Evolutionary conservation across 2,113 vertebrate species (phyloP).

Genomic region (Dunckerocampus dactyliophorus): DNA sequence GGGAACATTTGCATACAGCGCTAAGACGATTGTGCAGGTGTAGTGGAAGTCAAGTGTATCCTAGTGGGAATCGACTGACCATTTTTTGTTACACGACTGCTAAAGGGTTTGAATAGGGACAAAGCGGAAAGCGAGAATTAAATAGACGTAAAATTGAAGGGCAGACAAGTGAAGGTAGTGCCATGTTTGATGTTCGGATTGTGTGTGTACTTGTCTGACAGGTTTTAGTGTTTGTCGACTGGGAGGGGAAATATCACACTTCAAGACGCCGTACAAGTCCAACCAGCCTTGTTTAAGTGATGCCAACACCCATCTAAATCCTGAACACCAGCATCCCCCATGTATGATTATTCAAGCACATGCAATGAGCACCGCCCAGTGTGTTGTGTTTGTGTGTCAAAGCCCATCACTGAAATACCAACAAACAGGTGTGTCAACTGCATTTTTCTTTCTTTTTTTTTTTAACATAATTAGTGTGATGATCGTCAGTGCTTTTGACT

Average conservation of each 20-base stretch:
- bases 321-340: conserved; percentile 34
- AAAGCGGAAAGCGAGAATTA: conserved; percentile 1
- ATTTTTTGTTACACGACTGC: neutral
- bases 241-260: conserved; percentile 33
- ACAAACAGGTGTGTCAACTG: too few relatives aligned
- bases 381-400: conserved; percentile 41
- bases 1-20: neutral
- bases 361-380: conserved; percentile 2
- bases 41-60: neutral
- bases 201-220: conserved; percentile 32
- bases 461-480: too few relatives aligned
- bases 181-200: conserved; percentile 19
- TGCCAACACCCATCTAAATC: neutral
- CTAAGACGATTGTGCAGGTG: neutral
- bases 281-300: conserved; percentile 27
- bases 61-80: neutral
- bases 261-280: conserved; percentile 31
- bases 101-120: neutral
- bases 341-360: conserved; percentile 22
- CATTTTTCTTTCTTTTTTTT: too few relatives aligned
- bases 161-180: conserved; percentile 11
- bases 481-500: too few relatives aligned
- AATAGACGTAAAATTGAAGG: neutral
- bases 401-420: neutral
- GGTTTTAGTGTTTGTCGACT: conserved; percentile 45